Base-by-base conservation (phyloP, 2,113 vertebrate genomes). In the Cairina moschata region DNA sequence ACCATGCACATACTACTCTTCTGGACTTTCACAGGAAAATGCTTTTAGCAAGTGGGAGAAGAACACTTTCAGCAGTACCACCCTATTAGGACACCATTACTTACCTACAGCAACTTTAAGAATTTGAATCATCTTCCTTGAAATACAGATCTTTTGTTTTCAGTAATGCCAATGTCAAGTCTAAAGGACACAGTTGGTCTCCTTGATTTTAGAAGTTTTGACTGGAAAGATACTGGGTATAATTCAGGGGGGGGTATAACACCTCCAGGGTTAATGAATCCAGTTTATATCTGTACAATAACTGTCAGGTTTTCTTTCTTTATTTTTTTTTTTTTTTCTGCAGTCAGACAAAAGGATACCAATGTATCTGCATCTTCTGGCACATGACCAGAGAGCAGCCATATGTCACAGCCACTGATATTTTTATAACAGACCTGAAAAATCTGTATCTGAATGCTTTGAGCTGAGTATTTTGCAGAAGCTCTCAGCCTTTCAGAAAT, bases 141-240 rank as follows among this genome's bases (percentile, higher is more conserved):
- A 95, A 81, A 58, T 73, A 85, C 6, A 50, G 38, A 34, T 83
- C 34, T 85, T 79, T 91, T 86, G 36, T 83, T 89, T 96, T 69
- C 56, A 62, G 46, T 32, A 79, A 91, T 17, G 16, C n/a, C 62
- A 56, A 62, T 6, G 28, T 59, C 44, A 66, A 67, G 38, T 46
- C 62, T 80, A 72, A 48, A 74, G 52, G 66, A 86, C 50, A 42
- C 1, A 28, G 17, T 6, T 28, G 17, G 40, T 63, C 76, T 80
- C 68, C 52, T 44, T 88, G 50, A 63, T 86, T 95, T 93, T 78
- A 81, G 81, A 86, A 59, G 62, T 77, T 76, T 88, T 75, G 42
- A 36, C 12, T 63, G 74, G 44, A 67, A 88, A 46, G 58, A 31
- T 5, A 23, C 31, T 21, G 28, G 26, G 31, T 44, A 16, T 83